These are phyloP conservation scores for Harpalus rubripes DNA, from an alignment of 2,888 invertebrate genomes.

Conservation along the genomic window DNA sequence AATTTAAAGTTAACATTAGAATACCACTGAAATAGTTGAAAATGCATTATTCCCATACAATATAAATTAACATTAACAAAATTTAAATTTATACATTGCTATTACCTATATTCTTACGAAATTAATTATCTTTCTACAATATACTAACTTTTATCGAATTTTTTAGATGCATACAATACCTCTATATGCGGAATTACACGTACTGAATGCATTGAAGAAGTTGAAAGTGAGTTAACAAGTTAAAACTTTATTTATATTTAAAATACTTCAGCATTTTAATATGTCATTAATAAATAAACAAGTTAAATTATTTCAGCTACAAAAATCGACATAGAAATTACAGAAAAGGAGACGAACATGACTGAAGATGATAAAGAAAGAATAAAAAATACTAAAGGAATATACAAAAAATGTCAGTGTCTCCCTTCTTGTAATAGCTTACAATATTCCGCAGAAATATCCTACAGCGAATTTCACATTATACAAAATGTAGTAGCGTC, in stretches of 20 bases:
- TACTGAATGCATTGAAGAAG: background rate
- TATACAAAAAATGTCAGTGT: conserved; percentile 70
- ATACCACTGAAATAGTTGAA: too few species aligned
- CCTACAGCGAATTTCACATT: conserved; percentile 69
- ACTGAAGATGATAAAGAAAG: conserved; percentile 6
- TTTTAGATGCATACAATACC: conserved; percentile 31
- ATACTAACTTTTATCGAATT: too few species aligned
- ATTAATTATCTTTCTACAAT: background rate
- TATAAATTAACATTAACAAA: too few species aligned
- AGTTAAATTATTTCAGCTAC: background rate
- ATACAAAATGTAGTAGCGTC: too few species aligned
- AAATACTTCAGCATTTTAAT: too few species aligned
- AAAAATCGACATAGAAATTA: conserved; percentile 26
- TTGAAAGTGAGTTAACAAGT: conserved; percentile 11
- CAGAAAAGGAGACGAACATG: background rate
- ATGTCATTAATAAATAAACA: too few species aligned
- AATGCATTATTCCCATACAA: too few species aligned
- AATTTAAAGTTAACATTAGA: too few species aligned
- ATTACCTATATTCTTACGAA: too few species aligned
- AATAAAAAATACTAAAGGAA: background rate
- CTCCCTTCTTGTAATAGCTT: conserved; percentile 72
- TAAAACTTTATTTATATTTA: too few species aligned
- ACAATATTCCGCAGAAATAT: conserved; percentile 71
- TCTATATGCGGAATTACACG: conserved; percentile 36
- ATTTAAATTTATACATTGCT: too few species aligned